Conservation (phyloP, 2,888 invertebrate genomes). For the Stenurella melanura region DNA sequence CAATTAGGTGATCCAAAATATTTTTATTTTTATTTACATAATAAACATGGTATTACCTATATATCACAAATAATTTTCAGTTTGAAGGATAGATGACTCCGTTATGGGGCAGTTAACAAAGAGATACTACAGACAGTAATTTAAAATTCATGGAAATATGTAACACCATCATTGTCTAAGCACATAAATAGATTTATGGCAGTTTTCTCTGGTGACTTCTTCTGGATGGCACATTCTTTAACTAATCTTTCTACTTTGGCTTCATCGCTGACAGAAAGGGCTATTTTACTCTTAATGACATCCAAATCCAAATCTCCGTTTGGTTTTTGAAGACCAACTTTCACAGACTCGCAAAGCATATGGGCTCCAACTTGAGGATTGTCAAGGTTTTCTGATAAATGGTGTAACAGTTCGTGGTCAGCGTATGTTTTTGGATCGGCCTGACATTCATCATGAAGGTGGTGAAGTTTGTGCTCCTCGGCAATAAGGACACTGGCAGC, state of each 20-base stretch:
- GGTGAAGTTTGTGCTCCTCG: slow-evolving; percentile 27
- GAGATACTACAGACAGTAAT: not conserved
- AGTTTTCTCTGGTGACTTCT: slow-evolving; percentile 39
- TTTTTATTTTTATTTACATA: not conserved
- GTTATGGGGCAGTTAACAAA: too few species aligned
- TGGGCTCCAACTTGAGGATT: slow-evolving; percentile 40
- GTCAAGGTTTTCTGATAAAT: slow-evolving; percentile 19
- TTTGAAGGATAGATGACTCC: too few species aligned
- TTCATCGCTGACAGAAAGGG: slow-evolving; percentile 1
- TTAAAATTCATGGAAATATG: slow-evolving; percentile 7
- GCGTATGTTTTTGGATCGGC: slow-evolving; percentile 11
- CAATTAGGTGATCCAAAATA: not conserved
- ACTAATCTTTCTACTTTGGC: slow-evolving; percentile 42
- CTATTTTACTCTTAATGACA: slow-evolving; percentile 38
- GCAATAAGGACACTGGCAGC: slow-evolving; percentile 10
- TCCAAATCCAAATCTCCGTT: slow-evolving; percentile 42
- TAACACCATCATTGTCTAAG: slow-evolving; percentile 9
- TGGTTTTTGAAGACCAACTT: slow-evolving; percentile 37
- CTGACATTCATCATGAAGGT: slow-evolving; percentile 28
- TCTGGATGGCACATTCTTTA: slow-evolving; percentile 40
- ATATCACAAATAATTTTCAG: too few species aligned
- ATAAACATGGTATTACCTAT: too few species aligned
- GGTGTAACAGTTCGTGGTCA: slow-evolving; percentile 26
- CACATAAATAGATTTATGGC: slow-evolving; percentile 40
- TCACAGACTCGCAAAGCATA: slow-evolving; percentile 41